These are phyloP conservation scores for Sminthopsis crassicaudata DNA, from an alignment of 2,113 vertebrate genomes.

Conservation along the genomic window DNA sequence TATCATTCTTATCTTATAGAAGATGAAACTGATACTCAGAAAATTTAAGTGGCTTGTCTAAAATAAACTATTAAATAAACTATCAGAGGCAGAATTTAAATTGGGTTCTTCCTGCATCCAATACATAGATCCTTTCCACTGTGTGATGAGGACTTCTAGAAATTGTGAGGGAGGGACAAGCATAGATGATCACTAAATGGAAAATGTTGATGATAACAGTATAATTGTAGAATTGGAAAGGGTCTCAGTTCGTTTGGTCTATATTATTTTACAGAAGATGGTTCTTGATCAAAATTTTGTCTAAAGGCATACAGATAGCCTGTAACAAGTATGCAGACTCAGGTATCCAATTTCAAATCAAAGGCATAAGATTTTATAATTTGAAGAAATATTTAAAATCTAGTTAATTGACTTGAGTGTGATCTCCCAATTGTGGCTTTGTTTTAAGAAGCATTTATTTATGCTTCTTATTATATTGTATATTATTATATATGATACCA, in stretches of 20 bases:
- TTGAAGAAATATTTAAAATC: background rate
- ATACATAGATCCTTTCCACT: background rate
- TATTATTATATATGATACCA: background rate
- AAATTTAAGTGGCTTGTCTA: background rate
- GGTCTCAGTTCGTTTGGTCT: background rate
- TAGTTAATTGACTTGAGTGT: background rate
- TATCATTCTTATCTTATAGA: background rate
- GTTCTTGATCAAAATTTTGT: background rate
- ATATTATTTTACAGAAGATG: background rate
- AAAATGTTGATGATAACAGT: background rate
- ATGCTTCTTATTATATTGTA: no score
- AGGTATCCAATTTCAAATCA: background rate
- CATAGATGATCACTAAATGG: background rate
- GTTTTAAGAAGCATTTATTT: background rate
- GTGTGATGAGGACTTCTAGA: background rate
- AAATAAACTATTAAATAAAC: background rate
- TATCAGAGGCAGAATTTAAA: background rate
- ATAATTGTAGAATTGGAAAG: background rate
- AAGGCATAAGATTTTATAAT: background rate
- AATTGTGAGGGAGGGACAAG: background rate
- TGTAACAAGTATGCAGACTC: background rate
- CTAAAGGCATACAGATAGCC: background rate
- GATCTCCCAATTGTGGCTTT: background rate
- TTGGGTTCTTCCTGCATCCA: background rate
- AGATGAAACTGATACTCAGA: background rate